Percentiles rank a stretch among this genome's conserved stretches.
phyloP scores from a whole-genome alignment of 2,113 vertebrate genomes.

The Microcebus tavaratra region DNA sequence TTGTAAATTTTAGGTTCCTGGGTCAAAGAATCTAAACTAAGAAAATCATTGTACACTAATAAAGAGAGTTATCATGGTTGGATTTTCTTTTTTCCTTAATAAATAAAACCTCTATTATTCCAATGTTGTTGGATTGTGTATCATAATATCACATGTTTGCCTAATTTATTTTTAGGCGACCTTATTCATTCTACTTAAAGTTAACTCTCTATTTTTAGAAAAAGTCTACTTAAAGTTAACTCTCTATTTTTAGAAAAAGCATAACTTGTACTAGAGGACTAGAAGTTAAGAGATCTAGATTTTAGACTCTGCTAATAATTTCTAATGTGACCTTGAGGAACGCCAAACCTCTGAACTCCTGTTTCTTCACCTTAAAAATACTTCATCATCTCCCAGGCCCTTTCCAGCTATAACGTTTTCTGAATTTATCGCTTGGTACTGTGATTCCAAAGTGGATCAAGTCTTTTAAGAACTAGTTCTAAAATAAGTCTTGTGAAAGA shows the following conservation, averaged over 20 bases:
- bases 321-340: neutral
- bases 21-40: neutral
- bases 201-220: neutral
- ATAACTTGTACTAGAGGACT: neutral
- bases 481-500: neutral
- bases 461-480: neutral
- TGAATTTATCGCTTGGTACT: neutral
- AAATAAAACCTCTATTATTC: neutral
- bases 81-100: neutral
- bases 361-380: neutral
- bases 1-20: neutral
- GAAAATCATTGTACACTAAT: neutral
- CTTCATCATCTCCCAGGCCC: neutral
- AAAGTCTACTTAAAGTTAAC: slow-evolving; percentile 13
- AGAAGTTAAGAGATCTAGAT: neutral
- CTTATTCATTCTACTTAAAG: neutral
- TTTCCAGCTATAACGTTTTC: neutral
- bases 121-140: neutral
- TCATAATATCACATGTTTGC: neutral
- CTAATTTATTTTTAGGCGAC: neutral
- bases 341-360: too few relatives aligned
- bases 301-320: neutral
- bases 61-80: neutral
- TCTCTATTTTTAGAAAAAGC: neutral
- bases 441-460: neutral